Evolutionary conservation across 2,888 invertebrate genomes (phyloP), one percentile per base, ranked within the genome.

Genomic region (Nemapogon koenigi): DNA sequence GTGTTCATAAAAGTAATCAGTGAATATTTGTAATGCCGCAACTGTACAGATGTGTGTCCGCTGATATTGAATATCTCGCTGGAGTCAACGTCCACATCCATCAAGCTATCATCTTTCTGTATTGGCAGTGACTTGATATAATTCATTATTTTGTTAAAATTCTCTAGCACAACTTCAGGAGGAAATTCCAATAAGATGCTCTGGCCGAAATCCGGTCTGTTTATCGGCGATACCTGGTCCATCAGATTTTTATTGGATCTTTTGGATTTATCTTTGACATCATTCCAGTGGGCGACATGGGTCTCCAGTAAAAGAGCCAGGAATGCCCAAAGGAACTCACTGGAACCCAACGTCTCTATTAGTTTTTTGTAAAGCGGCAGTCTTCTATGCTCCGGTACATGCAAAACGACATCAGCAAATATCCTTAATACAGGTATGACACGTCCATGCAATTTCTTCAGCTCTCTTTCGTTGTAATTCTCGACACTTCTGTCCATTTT

Each of bases 341-440:
- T 73, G 0, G 83, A 65, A 4, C 82, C 82, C 1, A 96, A 72
- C 1, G 91, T 88, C 19, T 84, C 81, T n/a, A 96, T 69, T 2
- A 97, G 75, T 49, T 90, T 90, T 19, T 80, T 81, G 45, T 94
- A 95, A 1, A 97, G 70, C 0, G 91, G 88, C 39, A 88, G 68
- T 39, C 95, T 81, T 30, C 98, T 83, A 63, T 99, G 98, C 50
- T 92, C 91, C 0, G 98, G 97, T 11, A 99, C 92, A 64, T 98
- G 94, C 1, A 91, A 79, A 30, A 96, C 83, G 0, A 94, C 93
- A 52, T 92, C 91, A 0, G 95, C 91, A 62, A 99, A 98, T 31
- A 97, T 91, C 31, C 94, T 84, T 14, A 95, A 70, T 11, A 95
- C 86, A 2, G 86, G 84, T 22, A 86, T 81, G 0, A 85, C 81